A percentile compares a stretch with the other conserved stretches of the same genome.
phyloP scores from a whole-genome alignment of 2,113 vertebrate species.

The Sinocyclocheilus maitianheensis region DNA sequence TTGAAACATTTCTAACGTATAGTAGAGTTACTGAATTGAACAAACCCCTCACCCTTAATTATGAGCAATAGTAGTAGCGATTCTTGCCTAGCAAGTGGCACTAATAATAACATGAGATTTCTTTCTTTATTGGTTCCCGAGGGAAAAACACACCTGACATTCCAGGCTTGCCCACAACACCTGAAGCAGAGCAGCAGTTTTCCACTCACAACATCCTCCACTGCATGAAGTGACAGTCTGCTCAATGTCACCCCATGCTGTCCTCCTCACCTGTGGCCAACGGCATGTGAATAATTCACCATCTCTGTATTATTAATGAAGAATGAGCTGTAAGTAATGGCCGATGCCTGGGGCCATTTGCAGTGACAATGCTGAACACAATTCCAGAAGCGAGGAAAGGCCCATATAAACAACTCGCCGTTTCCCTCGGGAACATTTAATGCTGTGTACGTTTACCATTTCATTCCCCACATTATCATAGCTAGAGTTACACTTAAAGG shows the following conservation, averaged over 20 bases:
- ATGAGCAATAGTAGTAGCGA: not conserved
- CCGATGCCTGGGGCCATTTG: slow-evolving; percentile 56
- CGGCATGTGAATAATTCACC: slow-evolving; percentile 60
- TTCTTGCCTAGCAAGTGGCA: not conserved
- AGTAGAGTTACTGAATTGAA: not conserved
- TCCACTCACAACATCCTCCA: slow-evolving; percentile 16
- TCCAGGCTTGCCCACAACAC: not conserved
- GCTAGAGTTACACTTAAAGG: slow-evolving; percentile 28
- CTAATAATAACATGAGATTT: slow-evolving; percentile 11
- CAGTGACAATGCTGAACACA: slow-evolving; percentile 57
- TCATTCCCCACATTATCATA: slow-evolving; percentile 12
- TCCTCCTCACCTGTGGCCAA: slow-evolving; percentile 57
- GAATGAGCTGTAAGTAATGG: slow-evolving; percentile 57
- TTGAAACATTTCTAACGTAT: not conserved
- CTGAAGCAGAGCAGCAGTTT: slow-evolving; percentile 19
- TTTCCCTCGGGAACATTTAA: slow-evolving; percentile 51
- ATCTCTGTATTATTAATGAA: slow-evolving; percentile 64
- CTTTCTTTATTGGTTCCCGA: slow-evolving; percentile 1
- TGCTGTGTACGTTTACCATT: not conserved
- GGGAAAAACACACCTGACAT: slow-evolving; percentile 12
- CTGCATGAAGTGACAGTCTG: slow-evolving; percentile 35
- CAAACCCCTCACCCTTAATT: not conserved
- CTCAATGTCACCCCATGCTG: slow-evolving; percentile 48
- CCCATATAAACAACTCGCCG: slow-evolving; percentile 49
- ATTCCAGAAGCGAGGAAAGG: slow-evolving; percentile 49